Conservation (phyloP, 2,797 vertebrate genomes). For the Sebastes vulpes region DNA sequence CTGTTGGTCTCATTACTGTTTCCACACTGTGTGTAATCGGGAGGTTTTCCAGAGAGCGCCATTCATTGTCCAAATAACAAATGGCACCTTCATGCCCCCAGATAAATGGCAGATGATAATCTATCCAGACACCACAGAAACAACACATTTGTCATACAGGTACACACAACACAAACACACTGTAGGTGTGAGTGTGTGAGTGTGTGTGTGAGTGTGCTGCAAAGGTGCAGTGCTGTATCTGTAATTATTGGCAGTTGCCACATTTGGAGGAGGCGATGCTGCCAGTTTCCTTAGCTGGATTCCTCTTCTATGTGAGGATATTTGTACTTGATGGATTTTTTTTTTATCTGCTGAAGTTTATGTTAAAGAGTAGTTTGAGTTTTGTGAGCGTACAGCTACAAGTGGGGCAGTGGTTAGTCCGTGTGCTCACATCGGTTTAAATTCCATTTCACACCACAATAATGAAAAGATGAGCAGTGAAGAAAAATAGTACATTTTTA, state of each 20-base stretch:
- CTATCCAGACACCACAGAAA: conserved; percentile 74
- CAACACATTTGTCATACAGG: conserved; percentile 79
- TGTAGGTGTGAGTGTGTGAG: not conserved
- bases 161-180: conserved; percentile 47
- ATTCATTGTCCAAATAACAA: conserved; percentile 85
- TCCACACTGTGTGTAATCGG: conserved; percentile 80
- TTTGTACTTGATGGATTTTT: not conserved
- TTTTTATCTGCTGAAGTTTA: not conserved
- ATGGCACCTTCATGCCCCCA: conserved; percentile 77
- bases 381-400: not conserved
- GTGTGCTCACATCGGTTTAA: not conserved
- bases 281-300: conserved; percentile 2
- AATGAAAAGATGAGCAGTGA: not conserved
- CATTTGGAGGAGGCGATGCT: conserved; percentile 35
- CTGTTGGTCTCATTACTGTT: conserved; percentile 84
- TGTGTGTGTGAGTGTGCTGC: not conserved
- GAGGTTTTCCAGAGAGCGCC: conserved; percentile 79
- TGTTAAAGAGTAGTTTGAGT: not conserved
- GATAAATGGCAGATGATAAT: conserved; percentile 85
- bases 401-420: not conserved
- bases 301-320: conserved; percentile 8
- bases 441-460: not conserved
- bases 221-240: conserved; percentile 19
- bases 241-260: conserved; percentile 40
- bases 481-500: not conserved